Percentiles rank a stretch among this genome's conserved stretches.
phyloP scores from a whole-genome alignment of 2,888 invertebrate species.

The Lamellibrachia columna region DNA sequence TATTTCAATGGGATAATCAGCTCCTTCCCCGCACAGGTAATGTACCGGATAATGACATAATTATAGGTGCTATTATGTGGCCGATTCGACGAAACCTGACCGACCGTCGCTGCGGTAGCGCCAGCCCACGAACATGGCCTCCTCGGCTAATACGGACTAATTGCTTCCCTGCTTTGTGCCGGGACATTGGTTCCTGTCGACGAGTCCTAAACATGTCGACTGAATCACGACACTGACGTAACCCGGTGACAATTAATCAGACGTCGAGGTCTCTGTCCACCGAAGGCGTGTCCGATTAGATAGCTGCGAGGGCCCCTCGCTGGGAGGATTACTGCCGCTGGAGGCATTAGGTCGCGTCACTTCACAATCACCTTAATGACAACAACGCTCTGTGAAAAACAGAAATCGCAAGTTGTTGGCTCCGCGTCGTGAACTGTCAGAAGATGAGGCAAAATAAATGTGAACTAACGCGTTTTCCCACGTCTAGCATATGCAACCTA shows the following conservation, averaged over 20 bases:
- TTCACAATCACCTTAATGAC: neutral
- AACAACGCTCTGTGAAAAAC: neutral
- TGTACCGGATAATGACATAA: constrained; percentile 16
- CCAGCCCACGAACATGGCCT: neutral
- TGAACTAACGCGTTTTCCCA: neutral
- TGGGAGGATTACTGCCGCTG: neutral
- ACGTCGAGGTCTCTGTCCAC: neutral
- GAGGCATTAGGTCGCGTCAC: neutral
- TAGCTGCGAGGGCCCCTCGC: neutral
- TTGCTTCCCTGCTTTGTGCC: neutral
- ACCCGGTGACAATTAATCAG: neutral
- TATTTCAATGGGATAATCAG: constrained; percentile 8
- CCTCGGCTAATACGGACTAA: constrained; percentile 3
- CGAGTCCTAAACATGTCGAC: neutral
- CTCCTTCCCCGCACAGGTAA: neutral
- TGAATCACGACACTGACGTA: neutral
- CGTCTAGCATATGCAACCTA: neutral
- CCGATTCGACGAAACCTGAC: neutral
- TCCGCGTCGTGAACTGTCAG: neutral
- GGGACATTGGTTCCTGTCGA: neutral
- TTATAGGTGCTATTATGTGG: constrained; percentile 12
- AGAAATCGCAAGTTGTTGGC: neutral
- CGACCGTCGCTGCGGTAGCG: neutral
- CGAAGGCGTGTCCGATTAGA: neutral
- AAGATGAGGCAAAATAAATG: neutral